phyloP scores from a whole-genome alignment of 2,888 invertebrate species.

The Calephelis perditalis region DNA sequence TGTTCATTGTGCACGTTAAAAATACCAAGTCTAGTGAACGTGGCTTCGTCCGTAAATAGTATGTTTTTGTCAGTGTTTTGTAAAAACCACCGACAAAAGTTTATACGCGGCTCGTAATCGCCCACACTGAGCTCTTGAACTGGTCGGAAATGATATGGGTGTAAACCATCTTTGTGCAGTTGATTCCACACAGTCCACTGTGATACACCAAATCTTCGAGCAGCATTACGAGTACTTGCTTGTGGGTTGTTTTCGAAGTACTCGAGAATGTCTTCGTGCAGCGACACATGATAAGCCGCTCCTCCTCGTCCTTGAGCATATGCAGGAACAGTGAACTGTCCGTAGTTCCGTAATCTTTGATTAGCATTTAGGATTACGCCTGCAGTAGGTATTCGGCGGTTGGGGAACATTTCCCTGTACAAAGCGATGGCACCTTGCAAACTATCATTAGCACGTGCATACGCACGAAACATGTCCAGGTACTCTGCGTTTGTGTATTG shows the following conservation, averaged over 20 bases:
- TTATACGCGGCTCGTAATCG: slow-evolving; percentile 12
- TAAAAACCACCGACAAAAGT: slow-evolving; percentile 18
- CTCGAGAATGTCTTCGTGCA: slow-evolving; percentile 19
- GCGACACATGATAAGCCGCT: slow-evolving; percentile 6
- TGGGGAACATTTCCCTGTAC: too few relatives aligned
- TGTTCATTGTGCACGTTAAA: slow-evolving; percentile 26
- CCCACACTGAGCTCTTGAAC: slow-evolving; percentile 17
- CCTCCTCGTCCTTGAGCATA: slow-evolving; percentile 19
- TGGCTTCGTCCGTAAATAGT: slow-evolving; percentile 20
- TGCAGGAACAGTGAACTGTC: slow-evolving; percentile 17
- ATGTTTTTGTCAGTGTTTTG: slow-evolving; percentile 9
- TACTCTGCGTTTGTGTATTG: too few relatives aligned
- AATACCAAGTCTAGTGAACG: slow-evolving; percentile 17
- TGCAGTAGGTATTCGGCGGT: too few relatives aligned
- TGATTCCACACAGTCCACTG: slow-evolving; percentile 19
- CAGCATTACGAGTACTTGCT: slow-evolving; percentile 19
- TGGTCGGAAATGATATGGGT: slow-evolving; percentile 20
- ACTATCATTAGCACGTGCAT: too few relatives aligned
- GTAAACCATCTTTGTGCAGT: slow-evolving; percentile 15
- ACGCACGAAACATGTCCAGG: too few relatives aligned
- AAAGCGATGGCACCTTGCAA: too few relatives aligned
- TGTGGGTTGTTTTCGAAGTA: slow-evolving; percentile 20
- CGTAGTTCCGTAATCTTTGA: too few relatives aligned
- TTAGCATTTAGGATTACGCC: too few relatives aligned
- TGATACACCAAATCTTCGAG: slow-evolving; percentile 18